These are phyloP conservation scores for Nyctibius grandis DNA, from an alignment of 2,797 vertebrate species.

Conservation along the genomic window DNA sequence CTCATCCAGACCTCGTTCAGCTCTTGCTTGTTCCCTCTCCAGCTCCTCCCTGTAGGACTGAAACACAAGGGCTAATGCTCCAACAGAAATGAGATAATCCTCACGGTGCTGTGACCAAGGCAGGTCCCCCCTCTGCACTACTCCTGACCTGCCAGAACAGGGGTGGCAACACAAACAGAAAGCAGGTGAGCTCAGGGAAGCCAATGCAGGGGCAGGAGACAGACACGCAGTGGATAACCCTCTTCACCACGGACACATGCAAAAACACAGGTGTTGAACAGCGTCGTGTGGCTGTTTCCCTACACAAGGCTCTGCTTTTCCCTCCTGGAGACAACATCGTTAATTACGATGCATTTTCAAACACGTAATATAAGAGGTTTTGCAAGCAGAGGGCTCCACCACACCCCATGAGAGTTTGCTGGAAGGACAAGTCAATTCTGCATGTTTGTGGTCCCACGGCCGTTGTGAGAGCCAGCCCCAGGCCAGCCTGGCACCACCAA, in stretches of 20 bases:
- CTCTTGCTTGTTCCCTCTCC: constrained; percentile 55
- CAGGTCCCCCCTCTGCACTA: no score
- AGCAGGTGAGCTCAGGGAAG: not conserved
- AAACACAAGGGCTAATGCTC: constrained; percentile 1
- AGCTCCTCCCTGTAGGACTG: constrained; percentile 79
- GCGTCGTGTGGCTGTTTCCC: not conserved
- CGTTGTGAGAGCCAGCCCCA: not conserved
- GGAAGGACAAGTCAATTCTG: not conserved
- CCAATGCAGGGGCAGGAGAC: not conserved
- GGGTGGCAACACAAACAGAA: no score
- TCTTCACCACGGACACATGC: not conserved
- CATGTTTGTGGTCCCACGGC: not conserved
- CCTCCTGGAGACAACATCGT: not conserved
- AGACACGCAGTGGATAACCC: fast-evolving
- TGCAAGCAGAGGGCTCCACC: not conserved
- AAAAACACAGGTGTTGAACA: not conserved
- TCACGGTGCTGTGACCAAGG: not conserved
- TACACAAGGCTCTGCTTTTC: not conserved
- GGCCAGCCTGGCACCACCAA: not conserved
- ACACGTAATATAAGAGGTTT: not conserved
- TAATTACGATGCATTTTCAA: not conserved
- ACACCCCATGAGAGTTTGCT: not conserved
- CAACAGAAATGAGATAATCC: not conserved
- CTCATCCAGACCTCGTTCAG: constrained; percentile 78
- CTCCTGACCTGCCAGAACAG: no score